Conservation (phyloP, 2,888 invertebrate species). For the Ormia ochracea region DNA sequence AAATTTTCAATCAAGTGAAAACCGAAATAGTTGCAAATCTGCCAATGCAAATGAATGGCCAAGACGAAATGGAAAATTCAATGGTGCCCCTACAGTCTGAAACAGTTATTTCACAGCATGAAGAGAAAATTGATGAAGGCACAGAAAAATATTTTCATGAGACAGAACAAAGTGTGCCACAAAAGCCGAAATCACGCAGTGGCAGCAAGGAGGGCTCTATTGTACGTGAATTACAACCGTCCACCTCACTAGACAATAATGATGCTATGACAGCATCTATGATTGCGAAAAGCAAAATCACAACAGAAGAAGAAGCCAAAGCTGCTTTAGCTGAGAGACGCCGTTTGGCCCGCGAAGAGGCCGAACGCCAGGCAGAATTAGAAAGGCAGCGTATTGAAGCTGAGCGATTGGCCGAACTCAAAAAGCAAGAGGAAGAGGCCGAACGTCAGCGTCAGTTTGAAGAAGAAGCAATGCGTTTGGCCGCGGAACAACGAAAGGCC, state of each 20-base stretch:
- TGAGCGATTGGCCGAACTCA: constrained; percentile 85
- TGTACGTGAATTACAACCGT: constrained; percentile 71
- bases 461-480: constrained; percentile 86
- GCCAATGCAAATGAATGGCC: constrained; percentile 65
- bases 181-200: constrained; percentile 64
- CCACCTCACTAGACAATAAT: constrained; percentile 59
- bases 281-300: constrained; percentile 84
- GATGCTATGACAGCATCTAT: constrained; percentile 80
- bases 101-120: constrained; percentile 64
- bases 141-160: constrained; percentile 68
- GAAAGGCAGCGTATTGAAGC: constrained; percentile 86
- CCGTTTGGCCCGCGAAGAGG: constrained; percentile 91
- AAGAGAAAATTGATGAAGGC: constrained; percentile 74
- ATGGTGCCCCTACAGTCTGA: constrained; percentile 60
- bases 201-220: constrained; percentile 74
- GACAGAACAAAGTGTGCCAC: constrained; percentile 19
- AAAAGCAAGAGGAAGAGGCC: constrained; percentile 85
- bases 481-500: constrained; percentile 86
- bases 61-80: constrained; percentile 3
- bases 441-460: constrained; percentile 89
- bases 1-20: constrained; percentile 75
- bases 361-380: constrained; percentile 91
- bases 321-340: constrained; percentile 94
- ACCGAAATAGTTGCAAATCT: constrained; percentile 68
- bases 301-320: constrained; percentile 94